phyloP scores from a whole-genome alignment of 2,888 invertebrate species.

The Acronicta alni region DNA sequence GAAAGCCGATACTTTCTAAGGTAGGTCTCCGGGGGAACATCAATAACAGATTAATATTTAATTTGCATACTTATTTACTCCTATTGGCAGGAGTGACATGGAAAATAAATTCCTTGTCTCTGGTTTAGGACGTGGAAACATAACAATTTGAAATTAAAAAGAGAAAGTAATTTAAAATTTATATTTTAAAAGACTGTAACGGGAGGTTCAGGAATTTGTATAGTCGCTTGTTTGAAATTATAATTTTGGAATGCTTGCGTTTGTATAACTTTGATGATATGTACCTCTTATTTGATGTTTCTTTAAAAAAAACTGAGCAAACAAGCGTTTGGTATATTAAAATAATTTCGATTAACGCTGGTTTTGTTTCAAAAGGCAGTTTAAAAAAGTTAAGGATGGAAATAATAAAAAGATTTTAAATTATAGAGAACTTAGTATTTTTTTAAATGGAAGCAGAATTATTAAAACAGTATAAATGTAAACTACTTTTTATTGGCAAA shows the following conservation, averaged over 20 bases:
- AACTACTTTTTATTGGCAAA: slow-evolving; percentile 32
- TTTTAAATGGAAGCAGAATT: slow-evolving; percentile 15
- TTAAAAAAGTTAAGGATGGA: neutral
- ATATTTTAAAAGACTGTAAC: no score
- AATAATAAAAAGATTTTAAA: neutral
- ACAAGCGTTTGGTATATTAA: no score
- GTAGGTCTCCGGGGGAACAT: slow-evolving; percentile 26
- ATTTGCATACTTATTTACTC: slow-evolving; percentile 33
- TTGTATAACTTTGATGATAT: no score
- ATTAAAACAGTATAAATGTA: slow-evolving; percentile 39
- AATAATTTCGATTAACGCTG: no score
- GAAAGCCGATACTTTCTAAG: slow-evolving; percentile 26
- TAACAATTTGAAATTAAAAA: neutral
- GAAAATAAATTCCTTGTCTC: neutral
- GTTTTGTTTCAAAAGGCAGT: no score
- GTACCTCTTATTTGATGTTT: no score
- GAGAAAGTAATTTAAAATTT: neutral
- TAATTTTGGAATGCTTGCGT: no score
- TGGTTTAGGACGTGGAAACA: neutral
- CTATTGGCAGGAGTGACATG: neutral
- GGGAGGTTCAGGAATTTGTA: no score
- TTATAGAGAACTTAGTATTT: slow-evolving; percentile 4
- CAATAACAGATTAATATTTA: slow-evolving; percentile 43
- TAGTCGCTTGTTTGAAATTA: no score
- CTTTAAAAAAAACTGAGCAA: no score